Evolutionary conservation across 1,140 invertebrate genomes (phyloP).

Genomic region (Drosophila nikananu): DNA sequence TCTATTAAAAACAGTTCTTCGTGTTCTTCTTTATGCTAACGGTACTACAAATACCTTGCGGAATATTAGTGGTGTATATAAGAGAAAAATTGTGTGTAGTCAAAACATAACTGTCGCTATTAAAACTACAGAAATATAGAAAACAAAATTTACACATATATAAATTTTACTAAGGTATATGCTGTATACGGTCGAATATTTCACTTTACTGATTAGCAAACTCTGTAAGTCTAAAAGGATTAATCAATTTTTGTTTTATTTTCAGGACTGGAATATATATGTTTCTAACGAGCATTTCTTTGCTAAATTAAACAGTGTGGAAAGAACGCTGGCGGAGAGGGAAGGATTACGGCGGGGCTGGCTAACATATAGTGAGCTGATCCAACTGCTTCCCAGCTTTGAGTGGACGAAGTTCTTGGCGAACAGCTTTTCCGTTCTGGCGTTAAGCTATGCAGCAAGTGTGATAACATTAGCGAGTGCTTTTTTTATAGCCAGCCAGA

Average conservation of each 20-base stretch:
- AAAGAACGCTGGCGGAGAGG: slow-evolving; percentile 89
- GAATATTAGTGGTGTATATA: too few species aligned
- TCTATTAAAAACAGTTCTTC: too few species aligned
- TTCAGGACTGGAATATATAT: slow-evolving; percentile 93
- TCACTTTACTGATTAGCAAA: not conserved
- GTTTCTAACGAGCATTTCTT: slow-evolving; percentile 91
- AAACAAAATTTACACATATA: too few species aligned
- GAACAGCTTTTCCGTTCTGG: slow-evolving; percentile 89
- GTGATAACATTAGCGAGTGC: slow-evolving; percentile 90
- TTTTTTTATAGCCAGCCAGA: slow-evolving; percentile 88
- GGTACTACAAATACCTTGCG: too few species aligned
- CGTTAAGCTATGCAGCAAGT: slow-evolving; percentile 90
- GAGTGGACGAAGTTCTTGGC: slow-evolving; percentile 87
- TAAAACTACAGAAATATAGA: too few species aligned
- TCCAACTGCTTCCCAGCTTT: slow-evolving; percentile 87
- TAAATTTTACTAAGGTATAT: too few species aligned
- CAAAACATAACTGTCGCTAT: too few species aligned
- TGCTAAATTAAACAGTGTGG: slow-evolving; percentile 89
- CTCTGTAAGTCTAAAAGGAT: not conserved
- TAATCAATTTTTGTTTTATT: not conserved
- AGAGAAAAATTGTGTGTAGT: too few species aligned
- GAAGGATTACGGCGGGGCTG: slow-evolving; percentile 92
- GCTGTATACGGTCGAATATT: too few species aligned
- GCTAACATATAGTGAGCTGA: slow-evolving; percentile 94
- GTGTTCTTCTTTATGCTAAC: too few species aligned